phyloP scores from a whole-genome alignment of 2,113 vertebrate genomes.

The Rhinolophus sinicus region DNA sequence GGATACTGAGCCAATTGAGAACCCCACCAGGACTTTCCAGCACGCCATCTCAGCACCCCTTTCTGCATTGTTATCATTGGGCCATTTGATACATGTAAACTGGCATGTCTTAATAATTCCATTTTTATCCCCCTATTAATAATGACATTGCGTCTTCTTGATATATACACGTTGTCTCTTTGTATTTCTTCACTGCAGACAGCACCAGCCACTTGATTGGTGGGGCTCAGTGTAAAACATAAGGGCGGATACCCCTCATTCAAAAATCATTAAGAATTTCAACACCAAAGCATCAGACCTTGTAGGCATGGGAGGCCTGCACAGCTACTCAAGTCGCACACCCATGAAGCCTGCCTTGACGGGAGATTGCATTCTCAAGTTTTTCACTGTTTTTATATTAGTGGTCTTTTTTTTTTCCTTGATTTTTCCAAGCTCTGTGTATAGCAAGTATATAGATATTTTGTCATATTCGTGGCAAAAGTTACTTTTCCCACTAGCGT shows the following conservation, averaged over 20 bases:
- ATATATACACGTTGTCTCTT: not conserved
- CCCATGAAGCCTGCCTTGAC: rapidly evolving
- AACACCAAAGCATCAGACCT: too few relatives aligned
- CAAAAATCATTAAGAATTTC: not conserved
- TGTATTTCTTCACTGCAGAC: not conserved
- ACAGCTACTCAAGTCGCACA: rapidly evolving
- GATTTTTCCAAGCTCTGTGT: not conserved
- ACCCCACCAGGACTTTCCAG: not conserved
- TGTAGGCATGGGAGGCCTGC: rapidly evolving
- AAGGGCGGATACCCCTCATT: rapidly evolving
- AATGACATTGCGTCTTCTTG: not conserved
- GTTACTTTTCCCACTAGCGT: not conserved
- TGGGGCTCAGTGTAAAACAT: rapidly evolving
- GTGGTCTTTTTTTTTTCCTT: not conserved
- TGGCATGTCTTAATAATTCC: not conserved
- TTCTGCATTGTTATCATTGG: not conserved
- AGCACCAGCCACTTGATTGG: not conserved
- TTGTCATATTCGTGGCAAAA: not conserved
- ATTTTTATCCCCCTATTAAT: not conserved
- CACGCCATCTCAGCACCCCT: rapidly evolving
- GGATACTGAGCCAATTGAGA: not conserved
- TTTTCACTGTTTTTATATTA: not conserved
- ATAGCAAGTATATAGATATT: not conserved
- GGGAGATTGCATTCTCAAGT: rapidly evolving
- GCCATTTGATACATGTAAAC: not conserved